Evolutionary conservation across 2,888 invertebrate genomes (phyloP).

Genomic region (Ernsta delagoae): DNA sequence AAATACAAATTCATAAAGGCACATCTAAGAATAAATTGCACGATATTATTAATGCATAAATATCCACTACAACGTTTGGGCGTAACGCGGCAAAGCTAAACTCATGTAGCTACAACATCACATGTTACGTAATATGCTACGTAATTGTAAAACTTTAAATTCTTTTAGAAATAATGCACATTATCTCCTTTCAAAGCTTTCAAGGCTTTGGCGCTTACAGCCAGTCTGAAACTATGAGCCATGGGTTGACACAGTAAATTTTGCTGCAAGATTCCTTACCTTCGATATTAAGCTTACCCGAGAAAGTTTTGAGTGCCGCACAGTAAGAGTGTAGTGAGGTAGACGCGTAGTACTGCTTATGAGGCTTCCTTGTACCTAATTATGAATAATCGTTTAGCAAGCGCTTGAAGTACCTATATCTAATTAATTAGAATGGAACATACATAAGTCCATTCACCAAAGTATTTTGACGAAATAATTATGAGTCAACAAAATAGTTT

Average conservation of each 20-base stretch:
- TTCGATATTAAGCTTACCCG: conserved; percentile 24
- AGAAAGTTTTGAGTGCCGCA: conserved; percentile 23
- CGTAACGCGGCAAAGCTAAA: conserved; percentile 12
- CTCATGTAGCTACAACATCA: background rate
- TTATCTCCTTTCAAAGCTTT: too few relatives aligned
- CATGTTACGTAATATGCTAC: too few relatives aligned
- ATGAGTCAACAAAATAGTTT: too few relatives aligned
- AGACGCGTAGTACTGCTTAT: background rate
- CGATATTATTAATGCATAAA: conserved; percentile 3
- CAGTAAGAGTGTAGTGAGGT: conserved; percentile 10
- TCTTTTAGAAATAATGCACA: too few relatives aligned
- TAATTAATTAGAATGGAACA: too few relatives aligned
- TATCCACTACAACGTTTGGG: conserved; percentile 22
- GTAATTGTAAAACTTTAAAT: too few relatives aligned
- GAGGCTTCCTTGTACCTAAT: too few relatives aligned
- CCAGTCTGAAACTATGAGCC: conserved; percentile 6
- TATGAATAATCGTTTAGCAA: background rate
- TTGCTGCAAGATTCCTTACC: conserved; percentile 14
- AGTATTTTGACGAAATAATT: too few relatives aligned
- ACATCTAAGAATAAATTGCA: background rate
- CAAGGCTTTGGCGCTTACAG: background rate
- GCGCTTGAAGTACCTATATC: background rate
- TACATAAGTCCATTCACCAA: too few relatives aligned
- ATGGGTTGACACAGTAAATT: conserved; percentile 12
- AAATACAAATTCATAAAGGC: too few relatives aligned